A percentile compares a stretch with the other conserved stretches of the same genome.
Evolutionary conservation across 2,797 vertebrate genomes (phyloP).

Genomic region (Loriculus beryllinus): DNA sequence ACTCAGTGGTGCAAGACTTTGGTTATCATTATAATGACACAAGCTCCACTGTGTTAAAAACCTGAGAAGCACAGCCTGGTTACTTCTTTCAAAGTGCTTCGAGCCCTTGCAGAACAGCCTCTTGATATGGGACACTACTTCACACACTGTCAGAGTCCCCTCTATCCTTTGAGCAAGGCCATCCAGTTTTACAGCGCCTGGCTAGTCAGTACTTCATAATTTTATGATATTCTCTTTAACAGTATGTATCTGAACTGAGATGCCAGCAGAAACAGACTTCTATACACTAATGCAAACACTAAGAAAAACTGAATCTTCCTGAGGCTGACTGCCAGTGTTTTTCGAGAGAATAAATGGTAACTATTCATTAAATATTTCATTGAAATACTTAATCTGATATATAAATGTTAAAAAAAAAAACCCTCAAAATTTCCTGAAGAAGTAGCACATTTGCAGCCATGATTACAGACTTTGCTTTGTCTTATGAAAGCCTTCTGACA

Average conservation of each 20-base stretch:
- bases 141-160: fast-evolving
- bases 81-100: background rate
- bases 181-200: background rate
- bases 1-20: background rate
- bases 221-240: background rate
- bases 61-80: background rate
- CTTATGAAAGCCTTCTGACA: background rate
- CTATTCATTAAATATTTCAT: background rate
- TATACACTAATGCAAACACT: background rate
- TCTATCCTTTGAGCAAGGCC: fast-evolving
- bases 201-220: background rate
- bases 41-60: background rate
- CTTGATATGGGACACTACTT: background rate
- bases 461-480: background rate
- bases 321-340: background rate
- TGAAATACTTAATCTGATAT: background rate
- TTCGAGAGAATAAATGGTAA: background rate
- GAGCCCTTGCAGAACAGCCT: background rate
- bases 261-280: background rate
- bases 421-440: background rate
- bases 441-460: background rate
- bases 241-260: background rate
- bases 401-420: background rate
- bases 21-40: background rate
- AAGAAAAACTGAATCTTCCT: background rate